Evolutionary conservation across 2,888 invertebrate species (phyloP).

Genomic region (Drosophila mimica): DNA sequence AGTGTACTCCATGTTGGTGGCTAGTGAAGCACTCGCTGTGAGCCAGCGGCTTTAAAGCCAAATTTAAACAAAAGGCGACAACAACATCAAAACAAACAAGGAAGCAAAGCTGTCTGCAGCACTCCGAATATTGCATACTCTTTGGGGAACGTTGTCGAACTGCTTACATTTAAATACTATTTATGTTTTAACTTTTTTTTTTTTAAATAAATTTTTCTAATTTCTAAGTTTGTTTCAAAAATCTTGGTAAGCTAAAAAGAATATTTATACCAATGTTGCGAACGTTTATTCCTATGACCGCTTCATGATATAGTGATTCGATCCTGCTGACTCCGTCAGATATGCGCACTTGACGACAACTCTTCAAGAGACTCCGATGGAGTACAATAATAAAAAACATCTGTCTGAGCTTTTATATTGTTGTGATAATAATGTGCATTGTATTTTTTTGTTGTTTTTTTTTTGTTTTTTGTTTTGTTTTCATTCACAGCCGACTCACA

Average conservation of each 20-base stretch:
- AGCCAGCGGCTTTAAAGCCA: constrained; percentile 54
- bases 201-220: no score
- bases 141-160: neutral
- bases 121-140: neutral
- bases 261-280: neutral
- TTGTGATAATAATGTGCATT: constrained; percentile 48
- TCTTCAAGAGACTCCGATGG: neutral
- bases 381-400: constrained; percentile 23
- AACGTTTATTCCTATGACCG: neutral
- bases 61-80: constrained; percentile 2
- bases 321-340: neutral
- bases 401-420: constrained; percentile 26
- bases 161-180: neutral
- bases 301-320: neutral
- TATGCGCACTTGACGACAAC: constrained; percentile 7
- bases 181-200: no score
- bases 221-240: neutral
- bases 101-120: neutral
- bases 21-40: constrained; percentile 12
- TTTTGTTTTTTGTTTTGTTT: neutral
- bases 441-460: constrained; percentile 33
- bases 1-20: constrained; percentile 40
- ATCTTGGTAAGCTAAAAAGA: neutral
- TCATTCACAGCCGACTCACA: constrained; percentile 45
- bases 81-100: neutral